Evolutionary conservation across 2,888 invertebrate species (phyloP), one percentile per base, ranked within the genome.

Genomic region (Platycnemis pennipes): DNA sequence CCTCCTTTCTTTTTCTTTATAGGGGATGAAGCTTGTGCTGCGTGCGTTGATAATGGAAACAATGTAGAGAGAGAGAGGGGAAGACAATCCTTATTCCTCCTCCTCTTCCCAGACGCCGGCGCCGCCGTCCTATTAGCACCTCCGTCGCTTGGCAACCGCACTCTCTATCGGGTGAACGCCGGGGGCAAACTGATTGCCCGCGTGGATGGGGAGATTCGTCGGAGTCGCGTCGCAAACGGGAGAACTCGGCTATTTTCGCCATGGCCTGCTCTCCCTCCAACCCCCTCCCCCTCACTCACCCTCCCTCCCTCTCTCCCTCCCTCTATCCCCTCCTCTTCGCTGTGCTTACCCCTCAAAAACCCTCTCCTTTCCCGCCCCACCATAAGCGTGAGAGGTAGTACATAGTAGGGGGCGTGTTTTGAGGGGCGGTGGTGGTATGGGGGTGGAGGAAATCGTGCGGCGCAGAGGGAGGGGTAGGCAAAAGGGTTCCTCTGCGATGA

Each of bases 161-260:
- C 77, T 77, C 77, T 77, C 22, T 31, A 77, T 37, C 77, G 77
- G 77, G 77, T 77, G 77, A 37, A 37, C 37, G 77, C 77, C 77
- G 77, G 13, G 4, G 77, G 37, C 77, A 77, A 77, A 77, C 77
- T 77, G 77, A 26, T 63, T 77, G 77, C 77, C 77, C 77, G 77
- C 77, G 77, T 77, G 77, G 77, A 77, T 22, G 77, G 63, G 63
- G 63, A 7, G 26, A 26, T 19, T 7, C 69, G 31, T 13, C 31
- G 77, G 11, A 11, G 49, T 11, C 49, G 49, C 19, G 49, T 11
- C 49, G 49, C 77, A 13, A n/a, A 37, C 77, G 77, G 37, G 26
- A 77, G 37, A 77, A 77, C 77, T 77, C 77, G 77, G 77, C 77
- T 77, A 77, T 77, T 77, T 77, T 77, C 77, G 77, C 77, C 77